A percentile compares a stretch with the other conserved stretches of the same genome.
Conservation (phyloP, 2,797 vertebrate genomes). For the Tarsius wallacei region DNA sequence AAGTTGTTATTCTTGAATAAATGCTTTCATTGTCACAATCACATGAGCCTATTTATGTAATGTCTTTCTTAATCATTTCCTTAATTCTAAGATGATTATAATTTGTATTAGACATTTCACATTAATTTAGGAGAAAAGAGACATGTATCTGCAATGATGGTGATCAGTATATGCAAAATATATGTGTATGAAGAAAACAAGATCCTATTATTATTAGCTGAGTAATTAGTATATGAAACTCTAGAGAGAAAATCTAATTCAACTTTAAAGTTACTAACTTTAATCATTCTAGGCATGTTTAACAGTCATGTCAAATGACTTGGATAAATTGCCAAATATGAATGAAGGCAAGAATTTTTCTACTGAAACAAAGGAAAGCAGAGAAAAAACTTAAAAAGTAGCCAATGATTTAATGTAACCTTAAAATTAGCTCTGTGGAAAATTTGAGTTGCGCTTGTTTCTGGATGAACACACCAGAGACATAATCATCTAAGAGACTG, state of each 20-base stretch:
- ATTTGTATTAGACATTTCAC: slow-evolving; percentile 75
- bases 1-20: slow-evolving; percentile 56
- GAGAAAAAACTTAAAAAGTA: slow-evolving; percentile 57
- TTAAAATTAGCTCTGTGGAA: slow-evolving; percentile 66
- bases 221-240: slow-evolving; percentile 77
- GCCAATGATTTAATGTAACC: slow-evolving; percentile 74
- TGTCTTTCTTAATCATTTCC: slow-evolving; percentile 61
- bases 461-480: slow-evolving; percentile 76
- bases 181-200: slow-evolving; percentile 74
- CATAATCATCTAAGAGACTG: slow-evolving; percentile 74
- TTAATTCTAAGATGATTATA: slow-evolving; percentile 74
- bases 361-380: slow-evolving; percentile 68
- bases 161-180: slow-evolving; percentile 79
- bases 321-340: slow-evolving; percentile 76
- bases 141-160: slow-evolving; percentile 78
- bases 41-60: slow-evolving; percentile 47
- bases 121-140: slow-evolving; percentile 73
- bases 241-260: slow-evolving; percentile 84
- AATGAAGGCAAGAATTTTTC: slow-evolving; percentile 57
- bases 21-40: slow-evolving; percentile 53
- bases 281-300: slow-evolving; percentile 81
- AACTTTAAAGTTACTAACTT: slow-evolving; percentile 84
- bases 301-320: slow-evolving; percentile 79
- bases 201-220: slow-evolving; percentile 82
- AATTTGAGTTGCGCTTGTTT: slow-evolving; percentile 72